phyloP scores from a whole-genome alignment of 1,140 invertebrate genomes.

The Drosophila mayri region DNA sequence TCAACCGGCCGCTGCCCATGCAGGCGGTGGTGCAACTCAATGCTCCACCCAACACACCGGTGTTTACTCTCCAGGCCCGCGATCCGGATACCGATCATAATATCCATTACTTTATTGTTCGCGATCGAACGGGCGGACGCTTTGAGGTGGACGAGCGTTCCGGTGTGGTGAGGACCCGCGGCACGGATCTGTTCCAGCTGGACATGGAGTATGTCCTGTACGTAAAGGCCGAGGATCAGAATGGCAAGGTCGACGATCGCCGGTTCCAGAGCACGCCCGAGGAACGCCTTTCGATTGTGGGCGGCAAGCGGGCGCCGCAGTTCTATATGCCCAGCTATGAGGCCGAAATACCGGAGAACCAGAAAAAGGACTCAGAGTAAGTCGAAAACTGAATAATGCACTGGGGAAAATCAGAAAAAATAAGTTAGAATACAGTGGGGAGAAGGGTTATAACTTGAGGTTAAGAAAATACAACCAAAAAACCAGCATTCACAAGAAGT shows the following conservation, averaged over 20 bases:
- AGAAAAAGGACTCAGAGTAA: slow-evolving; percentile 98
- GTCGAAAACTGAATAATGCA: slow-evolving; percentile 69
- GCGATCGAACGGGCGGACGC: slow-evolving; percentile 92
- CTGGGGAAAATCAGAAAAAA: not conserved
- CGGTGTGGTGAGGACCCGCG: slow-evolving; percentile 95
- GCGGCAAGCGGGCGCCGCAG: slow-evolving; percentile 96
- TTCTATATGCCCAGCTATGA: slow-evolving; percentile 97
- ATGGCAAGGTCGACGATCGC: slow-evolving; percentile 94
- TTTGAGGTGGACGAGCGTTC: slow-evolving; percentile 97
- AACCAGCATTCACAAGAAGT: too few species aligned
- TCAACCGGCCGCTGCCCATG: slow-evolving; percentile 97
- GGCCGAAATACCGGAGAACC: slow-evolving; percentile 97
- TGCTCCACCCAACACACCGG: slow-evolving; percentile 96
- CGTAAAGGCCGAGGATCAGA: slow-evolving; percentile 97
- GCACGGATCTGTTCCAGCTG: slow-evolving; percentile 95
- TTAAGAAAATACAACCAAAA: too few species aligned
- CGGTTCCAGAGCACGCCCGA: slow-evolving; percentile 96
- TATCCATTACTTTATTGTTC: slow-evolving; percentile 97
- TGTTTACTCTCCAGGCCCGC: slow-evolving; percentile 97
- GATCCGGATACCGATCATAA: slow-evolving; percentile 98
- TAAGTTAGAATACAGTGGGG: not conserved
- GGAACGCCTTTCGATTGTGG: slow-evolving; percentile 95
- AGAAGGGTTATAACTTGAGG: not conserved
- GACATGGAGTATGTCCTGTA: slow-evolving; percentile 98
- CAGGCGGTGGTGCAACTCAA: slow-evolving; percentile 97